Percentiles rank a stretch among this genome's conserved stretches.
Evolutionary conservation across 2,113 vertebrate genomes (phyloP).

Genomic region (Cochlearius cochlearius): DNA sequence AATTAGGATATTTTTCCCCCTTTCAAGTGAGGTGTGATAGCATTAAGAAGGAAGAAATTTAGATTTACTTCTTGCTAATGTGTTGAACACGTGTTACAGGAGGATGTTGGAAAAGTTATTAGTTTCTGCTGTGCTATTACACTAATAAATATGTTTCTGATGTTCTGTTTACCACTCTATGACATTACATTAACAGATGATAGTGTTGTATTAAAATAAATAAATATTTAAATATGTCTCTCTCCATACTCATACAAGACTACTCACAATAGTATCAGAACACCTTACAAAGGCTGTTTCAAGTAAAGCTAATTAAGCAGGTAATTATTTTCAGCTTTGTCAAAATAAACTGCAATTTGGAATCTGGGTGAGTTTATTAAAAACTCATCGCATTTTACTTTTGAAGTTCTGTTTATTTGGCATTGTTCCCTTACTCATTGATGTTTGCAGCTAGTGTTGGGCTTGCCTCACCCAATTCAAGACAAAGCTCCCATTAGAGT

Average conservation of each 20-base stretch:
- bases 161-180: background rate
- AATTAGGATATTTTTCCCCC: background rate
- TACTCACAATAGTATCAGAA: background rate
- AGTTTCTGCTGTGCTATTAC: background rate
- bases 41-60: background rate
- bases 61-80: background rate
- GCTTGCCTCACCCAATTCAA: background rate
- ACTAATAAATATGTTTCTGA: background rate
- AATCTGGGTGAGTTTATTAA: constrained; percentile 36
- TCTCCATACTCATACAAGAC: background rate
- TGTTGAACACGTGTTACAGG: background rate
- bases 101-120: background rate
- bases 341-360: constrained; percentile 36
- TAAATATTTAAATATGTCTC: background rate
- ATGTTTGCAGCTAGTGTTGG: background rate
- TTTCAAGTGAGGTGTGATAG: background rate
- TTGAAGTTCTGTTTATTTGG: constrained; percentile 16
- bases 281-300: background rate
- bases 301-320: background rate
- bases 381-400: background rate
- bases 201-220: background rate
- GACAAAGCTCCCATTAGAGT: background rate
- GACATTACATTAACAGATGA: background rate
- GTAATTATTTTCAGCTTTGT: constrained; percentile 43
- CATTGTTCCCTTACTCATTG: background rate